Conservation (phyloP, 2,797 vertebrate genomes). For the Lepus oiostolus region DNA sequence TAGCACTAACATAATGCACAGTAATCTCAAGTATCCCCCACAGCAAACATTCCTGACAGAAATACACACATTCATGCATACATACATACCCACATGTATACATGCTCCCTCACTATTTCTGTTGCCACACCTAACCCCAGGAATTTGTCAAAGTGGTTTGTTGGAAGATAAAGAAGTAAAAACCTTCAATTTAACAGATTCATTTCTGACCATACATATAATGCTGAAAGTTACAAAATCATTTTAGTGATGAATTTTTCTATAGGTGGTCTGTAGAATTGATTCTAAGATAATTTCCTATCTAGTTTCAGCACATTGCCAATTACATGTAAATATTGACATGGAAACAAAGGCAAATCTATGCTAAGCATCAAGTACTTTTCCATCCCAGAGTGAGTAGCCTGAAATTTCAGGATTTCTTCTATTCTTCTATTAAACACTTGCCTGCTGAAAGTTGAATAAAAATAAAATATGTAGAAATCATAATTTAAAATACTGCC, state of each 20-base stretch:
- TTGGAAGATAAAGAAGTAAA: neutral
- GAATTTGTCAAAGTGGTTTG: neutral
- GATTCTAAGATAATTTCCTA: neutral
- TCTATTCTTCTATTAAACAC: neutral
- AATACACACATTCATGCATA: neutral
- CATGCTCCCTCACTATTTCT: neutral
- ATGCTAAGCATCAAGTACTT: neutral
- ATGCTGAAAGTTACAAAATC: conserved; percentile 1
- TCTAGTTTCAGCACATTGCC: neutral
- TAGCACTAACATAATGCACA: neutral
- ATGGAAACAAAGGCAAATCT: neutral
- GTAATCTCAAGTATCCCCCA: neutral
- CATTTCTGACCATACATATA: neutral
- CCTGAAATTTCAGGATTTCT: neutral
- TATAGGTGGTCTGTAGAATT: neutral
- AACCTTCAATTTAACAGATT: neutral
- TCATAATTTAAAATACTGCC: neutral
- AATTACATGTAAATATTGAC: neutral
- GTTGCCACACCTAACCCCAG: neutral
- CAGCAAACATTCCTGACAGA: neutral
- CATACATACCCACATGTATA: neutral
- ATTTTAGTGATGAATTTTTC: neutral
- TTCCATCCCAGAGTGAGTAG: neutral
- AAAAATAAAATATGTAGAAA: conserved; percentile 21
- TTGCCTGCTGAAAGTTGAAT: neutral